Evolutionary conservation across 2,888 invertebrate species (phyloP).

Genomic region (Pasiphila rectangulata): DNA sequence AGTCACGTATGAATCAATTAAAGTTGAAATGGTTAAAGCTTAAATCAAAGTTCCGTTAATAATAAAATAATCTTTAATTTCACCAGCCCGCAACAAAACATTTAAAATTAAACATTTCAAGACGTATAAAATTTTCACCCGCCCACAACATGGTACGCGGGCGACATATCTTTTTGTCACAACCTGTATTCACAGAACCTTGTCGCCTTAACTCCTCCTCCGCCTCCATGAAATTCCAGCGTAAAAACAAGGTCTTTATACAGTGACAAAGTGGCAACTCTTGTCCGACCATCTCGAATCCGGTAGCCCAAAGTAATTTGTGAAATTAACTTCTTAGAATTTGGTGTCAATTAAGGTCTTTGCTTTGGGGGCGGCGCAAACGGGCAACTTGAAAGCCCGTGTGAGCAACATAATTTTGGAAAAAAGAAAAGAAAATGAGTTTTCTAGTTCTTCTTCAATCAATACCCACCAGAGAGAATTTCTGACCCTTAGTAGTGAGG

Average conservation of each 20-base stretch:
- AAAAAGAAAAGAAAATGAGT: no score
- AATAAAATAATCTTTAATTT: no score
- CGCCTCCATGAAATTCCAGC: not conserved
- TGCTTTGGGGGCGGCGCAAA: not conserved
- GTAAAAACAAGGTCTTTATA: slow-evolving; percentile 20
- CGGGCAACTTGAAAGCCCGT: no score
- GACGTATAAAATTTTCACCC: slow-evolving; percentile 48
- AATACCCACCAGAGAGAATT: no score
- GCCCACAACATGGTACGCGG: slow-evolving; percentile 52
- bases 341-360: slow-evolving; percentile 69
- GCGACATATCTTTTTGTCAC: slow-evolving; percentile 51
- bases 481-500: no score
- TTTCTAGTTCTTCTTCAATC: no score
- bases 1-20: no score
- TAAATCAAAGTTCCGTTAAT: no score
- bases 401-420: no score
- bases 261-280: slow-evolving; percentile 51
- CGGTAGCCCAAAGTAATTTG: slow-evolving; percentile 80
- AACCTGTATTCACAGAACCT: slow-evolving; percentile 52
- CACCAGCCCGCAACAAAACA: not conserved
- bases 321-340: slow-evolving; percentile 81
- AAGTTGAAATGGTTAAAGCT: no score
- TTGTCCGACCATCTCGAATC: slow-evolving; percentile 63
- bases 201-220: slow-evolving; percentile 43
- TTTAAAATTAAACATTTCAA: slow-evolving; percentile 34